These are phyloP conservation scores for Pempheris klunzingeri DNA, from an alignment of 2,797 vertebrate species.

Conservation along the genomic window DNA sequence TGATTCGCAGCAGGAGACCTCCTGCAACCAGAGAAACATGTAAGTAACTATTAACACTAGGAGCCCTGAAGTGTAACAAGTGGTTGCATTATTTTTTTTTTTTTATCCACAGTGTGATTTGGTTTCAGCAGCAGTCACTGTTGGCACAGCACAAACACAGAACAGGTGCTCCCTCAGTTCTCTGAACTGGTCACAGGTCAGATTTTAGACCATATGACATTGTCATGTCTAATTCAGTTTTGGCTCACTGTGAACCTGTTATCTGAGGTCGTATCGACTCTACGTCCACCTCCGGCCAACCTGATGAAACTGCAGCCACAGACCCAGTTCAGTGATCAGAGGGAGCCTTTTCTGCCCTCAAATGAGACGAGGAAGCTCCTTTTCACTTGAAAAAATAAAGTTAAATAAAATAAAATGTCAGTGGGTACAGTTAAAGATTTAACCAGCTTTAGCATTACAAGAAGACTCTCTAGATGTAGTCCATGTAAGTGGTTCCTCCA, in stretches of 20 bases:
- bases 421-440: background rate
- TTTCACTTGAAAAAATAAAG: background rate
- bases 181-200: constrained; percentile 31
- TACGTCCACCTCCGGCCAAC: constrained; percentile 15
- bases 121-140: constrained; percentile 21
- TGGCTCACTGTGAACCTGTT: constrained; percentile 42
- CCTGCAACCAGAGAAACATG: constrained; percentile 79
- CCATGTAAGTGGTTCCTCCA: background rate
- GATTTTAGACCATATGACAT: constrained; percentile 5
- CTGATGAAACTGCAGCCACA: constrained; percentile 33
- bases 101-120: background rate
- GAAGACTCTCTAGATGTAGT: background rate
- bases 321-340: constrained; percentile 30
- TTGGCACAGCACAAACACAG: constrained; percentile 40
- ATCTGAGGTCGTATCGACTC: constrained; percentile 31
- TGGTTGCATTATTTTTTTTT: constrained; percentile 11
- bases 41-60: background rate
- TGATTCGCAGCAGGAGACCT: constrained; percentile 93
- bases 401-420: background rate
- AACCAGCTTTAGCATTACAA: constrained; percentile 4
- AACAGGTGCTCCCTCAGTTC: constrained; percentile 40
- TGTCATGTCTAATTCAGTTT: background rate
- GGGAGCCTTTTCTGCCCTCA: constrained; percentile 4
- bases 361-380: background rate
- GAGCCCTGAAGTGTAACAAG: constrained; percentile 13